Base-by-base conservation (phyloP, 2,888 invertebrate species). In the Coecobrya sp. region DNA sequence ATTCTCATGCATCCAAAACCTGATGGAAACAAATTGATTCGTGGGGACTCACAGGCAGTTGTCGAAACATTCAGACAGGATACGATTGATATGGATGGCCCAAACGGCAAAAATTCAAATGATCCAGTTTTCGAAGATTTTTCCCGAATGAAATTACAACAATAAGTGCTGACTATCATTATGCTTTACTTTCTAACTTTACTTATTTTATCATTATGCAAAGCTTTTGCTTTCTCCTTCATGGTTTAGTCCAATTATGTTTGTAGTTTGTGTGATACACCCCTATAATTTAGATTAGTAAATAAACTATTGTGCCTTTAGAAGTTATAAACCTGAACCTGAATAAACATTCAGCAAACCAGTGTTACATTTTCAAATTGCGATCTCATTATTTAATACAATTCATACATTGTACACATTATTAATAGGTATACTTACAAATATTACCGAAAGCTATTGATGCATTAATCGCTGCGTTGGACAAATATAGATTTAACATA, bases 1-100 rank as follows among this genome's bases (percentile, higher is more conserved):
- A 98, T 98, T 94, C 96, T 99, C 94, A 98, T 98, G 97, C 98
- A 98, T 95, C 98, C 98, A 70, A 98, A 98, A 96, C 97, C 96
- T 0, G 96, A 96, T 62, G 96, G 96, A 93, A 96, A 96, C 45
- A 97, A 97, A 96, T 94, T 97, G 95, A 96, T 97, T 93, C 96
- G 97, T 94, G 97, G 97, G 3, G 97, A 97, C 96, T 97, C 97
- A 95, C 97, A 97, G 96, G 97, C 97, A 3, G 97, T 97, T 95
- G 97, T 97, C 93, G 97, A 97, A 96, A 96, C 97, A 96, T 97
- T 97, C 96, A 96, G 97, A 86, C 97, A 97, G 96, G 97, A 97
- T 95, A 97, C 97, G 76, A 96, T 97, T 62, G 96, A 96, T 94
- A 70, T 91, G 55, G 93, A 93, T 62, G 93, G 91, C 1, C 73